Percentiles rank a stretch among this genome's conserved stretches.
Conservation (phyloP, 2,888 invertebrate species). For the Protophormia terraenovae region DNA sequence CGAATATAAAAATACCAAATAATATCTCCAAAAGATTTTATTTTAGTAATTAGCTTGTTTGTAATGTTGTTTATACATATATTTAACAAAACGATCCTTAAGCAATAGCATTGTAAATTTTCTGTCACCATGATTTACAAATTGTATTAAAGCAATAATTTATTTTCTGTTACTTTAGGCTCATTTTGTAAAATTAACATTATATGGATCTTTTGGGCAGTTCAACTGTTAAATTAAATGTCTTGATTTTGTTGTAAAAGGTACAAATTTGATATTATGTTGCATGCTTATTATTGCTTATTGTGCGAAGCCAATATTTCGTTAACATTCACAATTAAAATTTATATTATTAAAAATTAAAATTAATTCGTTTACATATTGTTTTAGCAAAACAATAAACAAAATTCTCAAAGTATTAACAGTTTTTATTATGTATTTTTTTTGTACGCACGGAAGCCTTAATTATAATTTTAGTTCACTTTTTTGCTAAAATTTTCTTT, state of each 20-base stretch:
- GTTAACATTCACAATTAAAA: constrained; percentile 5
- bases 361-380: background rate
- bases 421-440: background rate
- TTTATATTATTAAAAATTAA: background rate
- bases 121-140: background rate
- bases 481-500: background rate
- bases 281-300: background rate
- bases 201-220: too few species aligned
- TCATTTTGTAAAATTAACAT: background rate
- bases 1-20: constrained; percentile 58
- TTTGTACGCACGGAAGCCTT: background rate
- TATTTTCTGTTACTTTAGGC: background rate
- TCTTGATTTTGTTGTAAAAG: constrained; percentile 13
- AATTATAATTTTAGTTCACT: background rate
- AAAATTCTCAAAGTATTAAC: background rate
- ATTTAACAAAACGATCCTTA: background rate
- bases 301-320: background rate
- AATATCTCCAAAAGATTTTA: constrained; percentile 41
- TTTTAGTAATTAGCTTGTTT: constrained; percentile 47
- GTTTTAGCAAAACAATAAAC: background rate
- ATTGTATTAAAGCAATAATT: constrained; percentile 16
- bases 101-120: constrained; percentile 26
- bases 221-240: background rate
- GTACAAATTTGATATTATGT: constrained; percentile 22
- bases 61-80: constrained; percentile 5